Percentiles rank a stretch among this genome's conserved stretches.
These are phyloP conservation scores for Plecotus auritus DNA, from an alignment of 2,113 vertebrate genomes.

Conservation along the genomic window DNA sequence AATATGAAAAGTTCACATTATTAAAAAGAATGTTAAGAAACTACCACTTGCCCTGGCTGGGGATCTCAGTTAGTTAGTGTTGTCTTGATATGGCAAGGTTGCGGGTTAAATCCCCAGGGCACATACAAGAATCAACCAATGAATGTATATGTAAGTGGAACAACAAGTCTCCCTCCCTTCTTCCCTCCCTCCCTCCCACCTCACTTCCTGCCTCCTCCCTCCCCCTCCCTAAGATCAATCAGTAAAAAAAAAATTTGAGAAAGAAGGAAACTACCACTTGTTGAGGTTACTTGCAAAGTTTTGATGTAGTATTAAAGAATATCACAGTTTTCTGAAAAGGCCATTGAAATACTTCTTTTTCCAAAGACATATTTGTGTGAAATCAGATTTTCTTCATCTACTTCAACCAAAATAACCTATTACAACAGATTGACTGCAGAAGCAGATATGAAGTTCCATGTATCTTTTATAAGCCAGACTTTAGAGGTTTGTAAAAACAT, in stretches of 20 bases:
- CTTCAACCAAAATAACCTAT: neutral
- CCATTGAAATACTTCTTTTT: no score
- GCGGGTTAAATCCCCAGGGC: no score
- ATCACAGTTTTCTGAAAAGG: neutral
- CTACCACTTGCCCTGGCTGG: neutral
- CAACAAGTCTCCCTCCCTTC: no score
- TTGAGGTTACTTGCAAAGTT: neutral
- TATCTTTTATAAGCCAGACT: neutral
- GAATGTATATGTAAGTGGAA: no score
- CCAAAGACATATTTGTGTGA: no score
- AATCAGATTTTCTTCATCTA: neutral
- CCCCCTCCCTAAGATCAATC: no score
- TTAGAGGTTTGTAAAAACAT: neutral
- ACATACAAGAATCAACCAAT: no score
- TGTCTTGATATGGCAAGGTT: no score
- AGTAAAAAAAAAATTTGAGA: no score
- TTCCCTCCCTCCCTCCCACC: no score
- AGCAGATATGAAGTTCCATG: neutral
- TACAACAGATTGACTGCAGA: neutral
- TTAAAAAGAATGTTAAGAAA: neutral
- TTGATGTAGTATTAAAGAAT: neutral
- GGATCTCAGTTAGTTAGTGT: no score
- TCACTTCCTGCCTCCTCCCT: no score
- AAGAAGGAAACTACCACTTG: neutral
- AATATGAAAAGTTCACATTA: neutral